phyloP scores from a whole-genome alignment of 2,113 vertebrate genomes.

The Heterotis niloticus region DNA sequence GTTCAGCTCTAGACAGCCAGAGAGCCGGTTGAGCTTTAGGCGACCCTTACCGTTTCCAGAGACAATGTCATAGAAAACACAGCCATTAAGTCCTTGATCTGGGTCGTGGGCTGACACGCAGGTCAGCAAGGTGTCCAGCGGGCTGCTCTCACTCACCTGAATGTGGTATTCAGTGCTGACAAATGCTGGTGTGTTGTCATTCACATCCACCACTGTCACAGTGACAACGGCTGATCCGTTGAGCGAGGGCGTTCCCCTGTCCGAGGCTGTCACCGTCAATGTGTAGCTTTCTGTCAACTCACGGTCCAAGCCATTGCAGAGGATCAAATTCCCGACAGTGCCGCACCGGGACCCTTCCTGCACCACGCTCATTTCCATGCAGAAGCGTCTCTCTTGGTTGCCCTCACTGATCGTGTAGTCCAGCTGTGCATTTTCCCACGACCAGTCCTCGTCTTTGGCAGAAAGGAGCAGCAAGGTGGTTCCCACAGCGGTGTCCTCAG shows the following conservation, averaged over 20 bases:
- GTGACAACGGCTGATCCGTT: conserved; percentile 68
- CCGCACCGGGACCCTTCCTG: conserved; percentile 51
- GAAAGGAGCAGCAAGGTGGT: conserved; percentile 68
- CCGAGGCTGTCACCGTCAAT: conserved; percentile 73
- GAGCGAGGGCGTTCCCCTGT: conserved; percentile 66
- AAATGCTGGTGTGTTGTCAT: conserved; percentile 82
- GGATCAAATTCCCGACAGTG: conserved; percentile 67
- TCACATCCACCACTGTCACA: conserved; percentile 77
- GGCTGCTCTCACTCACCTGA: conserved; percentile 72
- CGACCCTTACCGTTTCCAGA: conserved; percentile 76
- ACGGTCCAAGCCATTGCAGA: conserved; percentile 71
- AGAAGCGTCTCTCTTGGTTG: conserved; percentile 71
- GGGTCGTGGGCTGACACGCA: conserved; percentile 71
- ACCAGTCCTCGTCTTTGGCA: conserved; percentile 72
- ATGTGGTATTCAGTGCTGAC: conserved; percentile 63
- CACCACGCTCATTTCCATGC: conserved; percentile 60
- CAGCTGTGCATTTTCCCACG: conserved; percentile 61
- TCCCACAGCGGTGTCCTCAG: conserved; percentile 68
- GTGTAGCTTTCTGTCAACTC: conserved; percentile 64
- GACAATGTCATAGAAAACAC: conserved; percentile 69
- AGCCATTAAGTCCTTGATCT: conserved; percentile 70
- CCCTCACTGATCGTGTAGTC: conserved; percentile 75
- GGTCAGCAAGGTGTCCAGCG: conserved; percentile 63
- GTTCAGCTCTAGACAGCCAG: conserved; percentile 70
- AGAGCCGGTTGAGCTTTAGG: conserved; percentile 68